These are phyloP conservation scores for Pimpla rufipes DNA, from an alignment of 2,888 invertebrate species.

Conservation along the genomic window DNA sequence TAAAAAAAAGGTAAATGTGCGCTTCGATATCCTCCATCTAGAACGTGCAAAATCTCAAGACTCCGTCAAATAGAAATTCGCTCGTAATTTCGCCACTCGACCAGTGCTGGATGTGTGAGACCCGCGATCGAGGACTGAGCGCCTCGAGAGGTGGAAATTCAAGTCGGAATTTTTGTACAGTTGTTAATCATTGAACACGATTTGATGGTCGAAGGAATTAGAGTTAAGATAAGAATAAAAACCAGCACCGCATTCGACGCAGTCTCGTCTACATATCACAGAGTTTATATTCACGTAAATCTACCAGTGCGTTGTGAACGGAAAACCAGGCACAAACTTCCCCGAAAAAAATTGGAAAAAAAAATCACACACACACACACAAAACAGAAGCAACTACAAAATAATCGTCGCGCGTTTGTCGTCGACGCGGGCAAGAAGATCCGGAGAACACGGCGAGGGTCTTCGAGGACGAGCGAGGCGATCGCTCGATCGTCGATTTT, in stretches of 20 bases:
- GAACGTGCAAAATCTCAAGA: constrained; percentile 57
- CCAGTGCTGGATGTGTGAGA: constrained; percentile 1
- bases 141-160: not conserved
- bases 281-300: constrained; percentile 66
- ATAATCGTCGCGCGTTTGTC: constrained; percentile 58
- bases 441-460: not conserved
- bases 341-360: constrained; percentile 29
- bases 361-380: not conserved
- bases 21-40: constrained; percentile 40
- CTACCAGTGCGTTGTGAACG: constrained; percentile 59
- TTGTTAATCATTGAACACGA: not conserved
- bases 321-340: constrained; percentile 47
- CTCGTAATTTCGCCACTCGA: constrained; percentile 4
- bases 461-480: not conserved
- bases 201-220: not conserved
- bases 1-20: constrained; percentile 22
- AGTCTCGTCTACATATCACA: constrained; percentile 70
- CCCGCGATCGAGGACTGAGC: too few relatives aligned
- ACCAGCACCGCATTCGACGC: constrained; percentile 26
- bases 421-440: constrained; percentile 43
- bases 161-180: too few relatives aligned
- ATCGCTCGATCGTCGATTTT: constrained; percentile 6
- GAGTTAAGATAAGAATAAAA: not conserved
- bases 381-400: constrained; percentile 36
- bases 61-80: constrained; percentile 13